These are phyloP conservation scores for Petrolisthes manimaculis DNA, from an alignment of 2,888 invertebrate species.

Conservation along the genomic window DNA sequence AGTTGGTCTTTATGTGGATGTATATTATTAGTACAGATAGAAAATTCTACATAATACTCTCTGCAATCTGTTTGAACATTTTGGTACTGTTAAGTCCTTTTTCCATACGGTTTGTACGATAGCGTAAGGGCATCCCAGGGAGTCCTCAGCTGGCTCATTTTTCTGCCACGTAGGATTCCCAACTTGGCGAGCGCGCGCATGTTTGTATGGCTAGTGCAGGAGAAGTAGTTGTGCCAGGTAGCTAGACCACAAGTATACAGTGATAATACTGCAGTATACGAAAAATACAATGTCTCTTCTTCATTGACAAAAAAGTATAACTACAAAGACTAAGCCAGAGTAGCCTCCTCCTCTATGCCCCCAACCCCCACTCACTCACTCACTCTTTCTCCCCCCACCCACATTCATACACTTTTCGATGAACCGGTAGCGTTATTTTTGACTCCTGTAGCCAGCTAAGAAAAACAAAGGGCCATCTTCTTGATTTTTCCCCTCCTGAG, in stretches of 20 bases:
- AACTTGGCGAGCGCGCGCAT: slow-evolving; percentile 58
- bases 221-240: slow-evolving; percentile 63
- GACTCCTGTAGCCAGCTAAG: slow-evolving; percentile 61
- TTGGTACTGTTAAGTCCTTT: slow-evolving; percentile 63
- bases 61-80: slow-evolving; percentile 58
- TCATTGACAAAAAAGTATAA: slow-evolving; percentile 65
- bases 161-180: slow-evolving; percentile 13
- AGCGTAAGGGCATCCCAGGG: slow-evolving; percentile 57
- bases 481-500: slow-evolving; percentile 52
- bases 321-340: slow-evolving; percentile 60
- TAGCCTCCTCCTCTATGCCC: slow-evolving; percentile 35
- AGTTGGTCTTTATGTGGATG: slow-evolving; percentile 61
- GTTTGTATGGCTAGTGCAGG: slow-evolving; percentile 64
- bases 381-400: slow-evolving; percentile 29
- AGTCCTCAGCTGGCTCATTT: slow-evolving; percentile 13
- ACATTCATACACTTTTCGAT: slow-evolving; percentile 43
- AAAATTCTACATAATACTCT: slow-evolving; percentile 61
- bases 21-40: slow-evolving; percentile 63
- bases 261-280: slow-evolving; percentile 66
- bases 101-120: slow-evolving; percentile 64
- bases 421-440: slow-evolving; percentile 64
- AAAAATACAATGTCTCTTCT: slow-evolving; percentile 65
- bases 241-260: slow-evolving; percentile 66
- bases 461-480: slow-evolving; percentile 47
- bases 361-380: background rate